A percentile compares a stretch with the other conserved stretches of the same genome.
Conservation (phyloP, 2,888 invertebrate genomes). For the Chrysodeixis includens region DNA sequence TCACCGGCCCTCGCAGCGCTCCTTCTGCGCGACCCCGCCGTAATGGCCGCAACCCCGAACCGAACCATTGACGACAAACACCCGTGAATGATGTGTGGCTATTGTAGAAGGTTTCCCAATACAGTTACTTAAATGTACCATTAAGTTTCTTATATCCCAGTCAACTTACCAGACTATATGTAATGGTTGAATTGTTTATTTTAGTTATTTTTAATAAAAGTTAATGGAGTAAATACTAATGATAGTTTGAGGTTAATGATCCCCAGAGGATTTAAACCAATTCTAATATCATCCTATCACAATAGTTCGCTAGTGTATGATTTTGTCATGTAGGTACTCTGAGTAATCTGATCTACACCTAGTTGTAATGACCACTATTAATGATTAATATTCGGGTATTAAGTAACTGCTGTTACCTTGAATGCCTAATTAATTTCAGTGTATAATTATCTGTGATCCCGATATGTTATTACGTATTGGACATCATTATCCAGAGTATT, state of each 20-base stretch:
- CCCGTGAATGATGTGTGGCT: conserved; percentile 49
- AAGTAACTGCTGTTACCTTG: neutral
- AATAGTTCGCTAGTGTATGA: neutral
- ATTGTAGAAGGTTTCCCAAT: conserved; percentile 19
- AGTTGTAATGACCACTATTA: no score
- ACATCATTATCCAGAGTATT: neutral
- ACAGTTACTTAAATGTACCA: neutral
- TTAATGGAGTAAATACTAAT: neutral
- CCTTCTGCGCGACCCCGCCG: conserved; percentile 15
- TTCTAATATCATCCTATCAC: neutral
- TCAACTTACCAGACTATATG: no score
- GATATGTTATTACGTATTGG: neutral
- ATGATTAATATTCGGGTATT: neutral
- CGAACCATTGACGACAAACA: conserved; percentile 32
- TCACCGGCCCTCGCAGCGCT: conserved; percentile 32
- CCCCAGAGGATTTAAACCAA: neutral
- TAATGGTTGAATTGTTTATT: neutral
- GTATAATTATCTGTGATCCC: neutral
- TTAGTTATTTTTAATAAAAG: neutral
- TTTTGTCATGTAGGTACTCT: neutral
- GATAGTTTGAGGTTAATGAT: no score
- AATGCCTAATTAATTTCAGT: neutral
- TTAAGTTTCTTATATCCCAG: neutral
- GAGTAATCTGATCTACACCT: neutral
- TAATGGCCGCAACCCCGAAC: conserved; percentile 17